These are phyloP conservation scores for Xyrauchen texanus DNA, from an alignment of 2,113 vertebrate species.

Conservation along the genomic window DNA sequence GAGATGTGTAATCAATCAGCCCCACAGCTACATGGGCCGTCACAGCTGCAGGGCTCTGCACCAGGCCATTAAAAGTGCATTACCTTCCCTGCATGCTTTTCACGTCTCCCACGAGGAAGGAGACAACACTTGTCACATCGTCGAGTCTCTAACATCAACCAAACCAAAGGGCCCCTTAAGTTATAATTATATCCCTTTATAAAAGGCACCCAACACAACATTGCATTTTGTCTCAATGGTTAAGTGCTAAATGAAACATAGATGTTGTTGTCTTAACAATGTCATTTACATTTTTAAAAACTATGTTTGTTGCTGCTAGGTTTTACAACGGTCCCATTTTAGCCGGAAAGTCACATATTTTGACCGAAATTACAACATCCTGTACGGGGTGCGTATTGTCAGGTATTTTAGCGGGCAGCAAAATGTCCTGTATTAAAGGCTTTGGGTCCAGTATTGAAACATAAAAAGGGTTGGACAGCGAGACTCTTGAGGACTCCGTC, in stretches of 20 bases:
- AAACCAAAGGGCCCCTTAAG: not conserved
- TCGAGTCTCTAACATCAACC: constrained; percentile 5
- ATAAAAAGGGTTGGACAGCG: no score
- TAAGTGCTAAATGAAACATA: not conserved
- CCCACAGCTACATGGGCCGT: constrained; percentile 20
- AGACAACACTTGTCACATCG: not conserved
- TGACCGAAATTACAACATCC: no score
- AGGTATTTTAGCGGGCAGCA: no score
- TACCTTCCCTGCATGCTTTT: constrained; percentile 61
- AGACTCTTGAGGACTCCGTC: no score
- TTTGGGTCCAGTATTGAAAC: no score
- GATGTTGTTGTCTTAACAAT: no score
- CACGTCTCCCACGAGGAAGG: constrained; percentile 38
- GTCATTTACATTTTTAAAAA: no score
- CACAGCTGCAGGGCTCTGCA: constrained; percentile 53
- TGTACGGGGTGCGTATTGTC: no score
- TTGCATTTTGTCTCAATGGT: not conserved
- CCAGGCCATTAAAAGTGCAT: constrained; percentile 70
- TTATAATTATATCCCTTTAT: not conserved
- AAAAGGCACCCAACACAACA: not conserved
- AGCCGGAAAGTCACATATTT: no score
- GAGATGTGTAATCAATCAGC: constrained; percentile 65
- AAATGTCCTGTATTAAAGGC: no score
- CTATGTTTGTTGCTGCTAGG: no score
- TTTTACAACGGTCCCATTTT: no score